Conservation (phyloP, 1,140 invertebrate species). For the Whitmania pigra region DNA sequence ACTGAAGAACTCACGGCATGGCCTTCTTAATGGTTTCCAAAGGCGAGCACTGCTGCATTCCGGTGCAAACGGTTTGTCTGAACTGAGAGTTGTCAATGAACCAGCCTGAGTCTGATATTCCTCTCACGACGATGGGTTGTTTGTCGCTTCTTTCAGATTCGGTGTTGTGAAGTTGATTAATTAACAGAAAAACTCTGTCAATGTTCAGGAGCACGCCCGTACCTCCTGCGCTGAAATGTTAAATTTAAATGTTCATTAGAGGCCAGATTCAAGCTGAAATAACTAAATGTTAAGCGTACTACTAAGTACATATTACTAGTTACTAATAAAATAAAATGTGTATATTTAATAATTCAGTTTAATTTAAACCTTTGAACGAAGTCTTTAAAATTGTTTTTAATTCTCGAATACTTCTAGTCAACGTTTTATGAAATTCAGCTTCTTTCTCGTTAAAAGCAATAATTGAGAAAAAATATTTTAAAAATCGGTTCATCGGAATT, state of each 20-base stretch:
- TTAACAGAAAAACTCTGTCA: conserved; percentile 54
- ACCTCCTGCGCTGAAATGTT: conserved; percentile 62
- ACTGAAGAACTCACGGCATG: conserved; percentile 46
- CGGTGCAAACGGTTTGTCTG: conserved; percentile 43
- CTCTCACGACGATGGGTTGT: conserved; percentile 40
- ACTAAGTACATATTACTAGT: too few relatives aligned
- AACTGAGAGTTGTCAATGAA: conserved; percentile 71
- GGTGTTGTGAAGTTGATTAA: too few relatives aligned
- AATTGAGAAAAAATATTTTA: too few relatives aligned
- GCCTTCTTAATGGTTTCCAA: conserved; percentile 60
- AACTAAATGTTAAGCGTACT: too few relatives aligned
- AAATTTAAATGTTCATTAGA: not conserved
- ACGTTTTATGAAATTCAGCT: too few relatives aligned
- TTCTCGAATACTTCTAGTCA: too few relatives aligned
- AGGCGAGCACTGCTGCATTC: conserved; percentile 44
- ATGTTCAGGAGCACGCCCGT: conserved; percentile 79
- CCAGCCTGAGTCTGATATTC: conserved; percentile 81
- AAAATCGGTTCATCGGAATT: not conserved
- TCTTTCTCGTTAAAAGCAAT: too few relatives aligned
- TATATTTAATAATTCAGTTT: too few relatives aligned
- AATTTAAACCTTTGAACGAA: too few relatives aligned
- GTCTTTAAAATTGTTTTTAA: too few relatives aligned
- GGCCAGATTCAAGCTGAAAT: too few relatives aligned
- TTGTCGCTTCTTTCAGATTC: conserved; percentile 46
- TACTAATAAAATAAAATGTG: too few relatives aligned